Evolutionary conservation across 2,888 invertebrate species (phyloP).

Genomic region (Lysandra coridon): DNA sequence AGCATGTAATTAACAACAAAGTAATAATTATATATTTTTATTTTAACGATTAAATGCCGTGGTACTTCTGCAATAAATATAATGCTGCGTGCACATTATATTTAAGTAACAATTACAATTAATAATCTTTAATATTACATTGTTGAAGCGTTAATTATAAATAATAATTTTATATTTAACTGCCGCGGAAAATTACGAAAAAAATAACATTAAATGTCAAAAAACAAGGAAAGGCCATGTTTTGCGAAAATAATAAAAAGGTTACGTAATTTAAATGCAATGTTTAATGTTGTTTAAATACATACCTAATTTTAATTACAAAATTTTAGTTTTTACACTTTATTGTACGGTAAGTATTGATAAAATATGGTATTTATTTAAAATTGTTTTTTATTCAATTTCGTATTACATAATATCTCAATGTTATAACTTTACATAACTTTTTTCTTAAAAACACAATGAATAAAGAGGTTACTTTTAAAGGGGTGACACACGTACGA

Average conservation of each 20-base stretch:
- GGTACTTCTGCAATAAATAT: background rate
- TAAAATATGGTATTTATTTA: too few relatives aligned
- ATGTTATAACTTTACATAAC: too few relatives aligned
- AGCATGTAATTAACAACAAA: background rate
- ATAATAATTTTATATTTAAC: background rate
- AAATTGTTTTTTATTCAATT: too few relatives aligned
- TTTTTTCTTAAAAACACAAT: too few relatives aligned
- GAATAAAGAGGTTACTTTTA: too few relatives aligned
- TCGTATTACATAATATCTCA: too few relatives aligned
- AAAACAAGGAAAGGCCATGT: background rate
- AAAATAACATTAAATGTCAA: conserved; percentile 21
- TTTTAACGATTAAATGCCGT: conserved; percentile 15
- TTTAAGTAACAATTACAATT: conserved; percentile 24
- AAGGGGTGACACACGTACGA: too few relatives aligned
- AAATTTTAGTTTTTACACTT: background rate
- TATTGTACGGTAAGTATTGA: too few relatives aligned
- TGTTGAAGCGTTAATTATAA: conserved; percentile 23
- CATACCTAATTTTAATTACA: background rate
- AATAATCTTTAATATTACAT: conserved; percentile 12
- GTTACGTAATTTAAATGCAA: background rate
- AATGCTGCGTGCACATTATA: conserved; percentile 2
- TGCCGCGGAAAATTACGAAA: background rate
- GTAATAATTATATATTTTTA: conserved; percentile 22
- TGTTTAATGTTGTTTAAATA: background rate
- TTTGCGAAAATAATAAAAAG: background rate